Conservation (phyloP, 1,140 invertebrate species). For the Cryptotermes secundus region DNA sequence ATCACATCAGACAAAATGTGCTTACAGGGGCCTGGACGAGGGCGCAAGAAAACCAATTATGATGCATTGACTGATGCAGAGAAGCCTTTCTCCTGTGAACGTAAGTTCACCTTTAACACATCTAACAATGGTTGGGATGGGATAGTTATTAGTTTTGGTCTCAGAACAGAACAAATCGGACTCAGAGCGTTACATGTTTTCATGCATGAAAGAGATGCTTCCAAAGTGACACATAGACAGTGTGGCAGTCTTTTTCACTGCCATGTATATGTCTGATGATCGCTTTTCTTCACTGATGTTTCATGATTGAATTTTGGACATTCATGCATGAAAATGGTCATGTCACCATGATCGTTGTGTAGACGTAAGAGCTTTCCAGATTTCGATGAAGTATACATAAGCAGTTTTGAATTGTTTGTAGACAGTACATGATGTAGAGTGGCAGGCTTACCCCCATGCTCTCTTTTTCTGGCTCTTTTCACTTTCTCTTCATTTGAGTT, state of each 20-base stretch:
- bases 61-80: conserved; percentile 74
- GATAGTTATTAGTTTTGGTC: background rate
- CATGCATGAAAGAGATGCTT: background rate
- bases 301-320: background rate
- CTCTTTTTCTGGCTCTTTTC: background rate
- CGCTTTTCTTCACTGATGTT: background rate
- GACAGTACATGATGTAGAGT: conserved; percentile 12
- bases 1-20: conserved; percentile 31
- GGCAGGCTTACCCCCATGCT: background rate
- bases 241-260: background rate
- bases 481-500: background rate
- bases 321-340: conserved; percentile 8
- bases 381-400: background rate
- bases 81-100: conserved; percentile 90
- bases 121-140: background rate
- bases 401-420: background rate
- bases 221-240: background rate
- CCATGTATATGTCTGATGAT: background rate
- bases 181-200: background rate
- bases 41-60: conserved; percentile 69
- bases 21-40: conserved; percentile 61
- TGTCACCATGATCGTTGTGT: background rate
- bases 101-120: conserved; percentile 63
- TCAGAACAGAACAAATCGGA: background rate
- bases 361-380: conserved; percentile 16